Base-by-base conservation (phyloP, 2,113 vertebrate genomes). In the Polypterus bichir region DNA sequence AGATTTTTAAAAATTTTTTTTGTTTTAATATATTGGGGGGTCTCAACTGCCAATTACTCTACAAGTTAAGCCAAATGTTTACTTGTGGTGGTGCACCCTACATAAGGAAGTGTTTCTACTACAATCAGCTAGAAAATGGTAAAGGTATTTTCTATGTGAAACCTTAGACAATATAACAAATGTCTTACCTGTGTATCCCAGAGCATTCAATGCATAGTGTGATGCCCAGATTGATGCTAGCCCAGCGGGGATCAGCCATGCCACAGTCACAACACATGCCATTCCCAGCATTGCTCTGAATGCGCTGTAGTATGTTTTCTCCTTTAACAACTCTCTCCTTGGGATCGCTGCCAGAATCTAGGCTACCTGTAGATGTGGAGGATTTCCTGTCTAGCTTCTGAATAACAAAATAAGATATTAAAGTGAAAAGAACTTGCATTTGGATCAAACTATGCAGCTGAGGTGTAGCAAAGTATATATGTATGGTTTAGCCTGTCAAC, bases 151-250 rank as follows among this genome's bases (percentile, higher is more conserved):
- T 27, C 27, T 27, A 27, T 27, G 27, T 27, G 27, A 27, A 27
- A 27, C 27, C 27, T 27, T 27, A 27, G 27, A 27, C 27, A 27
- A 27, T 27, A 27, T 27, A 27, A 27, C 27, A 27, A 27, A 27
- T 27, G 27, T 64, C 77, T 72, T 69, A 98, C 95, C 95, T 91
- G 82, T 97, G 95, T 69, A 98, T 98, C 44, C 95, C 95, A 2
- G 95, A 98, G 75, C 95, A 98, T 75, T 97, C 94, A 4, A 98
- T 98, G 62, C 95, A 97, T 64, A 98, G 78, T 0, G 92, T 93
- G 76, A 97, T 97, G 66, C 95, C 95, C 55, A 98, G 79, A 78
- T 98, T 98, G 84, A 98, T 98, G 77, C 93, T 96, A 80, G 95
- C 95, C 95, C 95, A 98, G 61, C 92, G 86, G 0, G 95, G 94